Evolutionary conservation across 2,888 invertebrate species (phyloP), one percentile per base, ranked within the genome.

Genomic region (Lepidochrysops patricia): DNA sequence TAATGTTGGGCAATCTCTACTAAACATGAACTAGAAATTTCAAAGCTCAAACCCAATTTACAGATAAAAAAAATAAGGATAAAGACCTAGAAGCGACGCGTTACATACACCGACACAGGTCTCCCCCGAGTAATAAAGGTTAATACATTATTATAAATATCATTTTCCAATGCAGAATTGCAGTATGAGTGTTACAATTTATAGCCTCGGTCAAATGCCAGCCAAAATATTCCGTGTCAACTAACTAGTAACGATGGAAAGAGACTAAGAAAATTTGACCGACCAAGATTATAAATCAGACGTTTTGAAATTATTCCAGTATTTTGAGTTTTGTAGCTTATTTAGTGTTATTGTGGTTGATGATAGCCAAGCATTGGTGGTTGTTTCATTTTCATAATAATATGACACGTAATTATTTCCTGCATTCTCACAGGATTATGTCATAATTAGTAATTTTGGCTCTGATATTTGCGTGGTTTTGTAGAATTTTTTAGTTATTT

Each of bases 81-180:
- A 76, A 80, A 65, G 43, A 73, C 61, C 82, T 84, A 69, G 75
- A 85, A 7, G 76, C 83, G 56, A 77, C 88, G 69, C 83, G 82
- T 87, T 2, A 83, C 77, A 58, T 82, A 85, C 66, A 86, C 88
- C 35, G 88, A 87, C 73, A 85, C 19, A 43, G 19, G 23, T 43
- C 43, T 3, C 19, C 15, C 15, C 37, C 37, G 3, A 13, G 15
- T 6, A 37, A 13, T 13, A 43, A 43, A 43, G 19, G 43, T 43
- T 43, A 43, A 43, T 43, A 43, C 19, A 43, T 43, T 19, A 43
- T 43, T 37, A 15, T 15, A 19, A 37, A 37, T 43, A 12, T 19
- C 19, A 43, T 43, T 43, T 43, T 43, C 43, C 12, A 9, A 9
- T 43, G 43, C 43, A 43, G 29, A 29, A 23, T 19, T 19, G 37